Evolutionary conservation across 2,888 invertebrate species (phyloP).

Genomic region (Agrotis exclamationis): DNA sequence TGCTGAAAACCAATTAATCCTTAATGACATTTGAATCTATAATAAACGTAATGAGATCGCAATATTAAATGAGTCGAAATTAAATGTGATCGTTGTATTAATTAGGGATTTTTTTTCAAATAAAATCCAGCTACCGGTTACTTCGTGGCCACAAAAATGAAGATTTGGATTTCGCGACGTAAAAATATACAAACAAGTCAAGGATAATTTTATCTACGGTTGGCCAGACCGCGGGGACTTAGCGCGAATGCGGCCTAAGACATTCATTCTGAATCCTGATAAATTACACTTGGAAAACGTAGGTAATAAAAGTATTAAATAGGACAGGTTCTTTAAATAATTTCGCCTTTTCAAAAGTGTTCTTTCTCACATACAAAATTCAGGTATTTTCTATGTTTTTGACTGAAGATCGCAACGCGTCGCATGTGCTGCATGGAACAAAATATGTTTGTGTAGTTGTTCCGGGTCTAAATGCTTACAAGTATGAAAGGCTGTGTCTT

Average conservation of each 20-base stretch:
- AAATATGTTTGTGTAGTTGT: no score
- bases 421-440: no score
- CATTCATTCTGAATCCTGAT: slow-evolving; percentile 36
- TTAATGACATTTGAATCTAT: slow-evolving; percentile 32
- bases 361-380: not conserved
- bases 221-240: slow-evolving; percentile 55
- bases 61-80: slow-evolving; percentile 17
- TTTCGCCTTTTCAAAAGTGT: not conserved
- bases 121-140: slow-evolving; percentile 3
- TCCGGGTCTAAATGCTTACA: no score
- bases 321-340: not conserved
- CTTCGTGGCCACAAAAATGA: slow-evolving; percentile 51
- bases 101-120: slow-evolving; percentile 1
- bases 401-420: no score
- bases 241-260: slow-evolving; percentile 40
- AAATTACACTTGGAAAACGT: slow-evolving; percentile 30
- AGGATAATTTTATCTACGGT: slow-evolving; percentile 66
- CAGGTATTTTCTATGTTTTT: no score
- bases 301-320: slow-evolving; percentile 10
- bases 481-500: no score
- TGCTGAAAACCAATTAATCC: slow-evolving; percentile 34
- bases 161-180: slow-evolving; percentile 54
- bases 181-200: slow-evolving; percentile 67
- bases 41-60: slow-evolving; percentile 6
- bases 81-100: not conserved